Evolutionary conservation across 2,797 vertebrate genomes (phyloP), one percentile per base, ranked within the genome.

Genomic region (Siniperca undulata): DNA sequence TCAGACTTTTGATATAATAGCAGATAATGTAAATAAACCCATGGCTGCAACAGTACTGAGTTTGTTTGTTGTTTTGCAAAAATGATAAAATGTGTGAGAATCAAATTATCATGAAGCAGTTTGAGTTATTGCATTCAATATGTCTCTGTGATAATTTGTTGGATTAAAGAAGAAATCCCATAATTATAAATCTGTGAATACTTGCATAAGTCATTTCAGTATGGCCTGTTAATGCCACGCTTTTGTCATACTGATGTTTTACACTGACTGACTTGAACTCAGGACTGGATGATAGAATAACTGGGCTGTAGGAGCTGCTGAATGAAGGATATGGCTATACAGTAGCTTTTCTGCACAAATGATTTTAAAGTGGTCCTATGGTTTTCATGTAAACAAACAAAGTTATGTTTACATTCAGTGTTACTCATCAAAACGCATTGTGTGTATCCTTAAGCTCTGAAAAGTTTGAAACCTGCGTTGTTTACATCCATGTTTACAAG

Each of bases 41-140:
- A 30, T 60, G 61, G 76, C 78, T 52, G 77, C 64, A 16, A 17
- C 69, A 20, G 65, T 2, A 0, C 53, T n/a, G 61, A 46, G 80
- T 86, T 77, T 90, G 82, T 89, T 86, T 89, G 86, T 87, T 78
- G 67, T 80, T 87, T 86, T 87, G 71, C 52, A 52, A 46, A 85
- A 66, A 44, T 76, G 62, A 89, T 87, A 10, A 88, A 77, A 89
- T 74, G 80, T 24, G 46, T 50, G 74, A 77, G 80, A 85, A 80
- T 88, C 53, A 86, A 89, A 91, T 88, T 46, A 42, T 86, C 73
- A 84, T 56, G 59, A 91, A 76, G 78, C 53, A 60, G 34, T 60
- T 70, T 38, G 14, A 73, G 73, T 86, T 82, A 67, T 62, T 77
- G 24, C 22, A 14, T 20, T 36, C 44, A 56, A 36, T 72, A 58